phyloP scores from a whole-genome alignment of 2,113 vertebrate species.

The Haliaeetus leucogaster region DNA sequence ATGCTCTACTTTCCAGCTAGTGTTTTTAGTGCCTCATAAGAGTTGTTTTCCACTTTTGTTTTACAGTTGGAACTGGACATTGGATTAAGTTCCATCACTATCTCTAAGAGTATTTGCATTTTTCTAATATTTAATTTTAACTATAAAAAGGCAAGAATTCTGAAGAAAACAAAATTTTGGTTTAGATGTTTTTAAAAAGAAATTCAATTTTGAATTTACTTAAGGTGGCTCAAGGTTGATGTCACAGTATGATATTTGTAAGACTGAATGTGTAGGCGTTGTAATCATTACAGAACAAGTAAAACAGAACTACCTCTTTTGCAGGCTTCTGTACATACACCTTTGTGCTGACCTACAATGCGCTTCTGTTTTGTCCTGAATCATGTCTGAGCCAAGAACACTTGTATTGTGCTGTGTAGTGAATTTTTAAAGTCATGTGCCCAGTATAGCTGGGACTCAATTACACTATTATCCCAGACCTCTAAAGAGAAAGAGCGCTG shows the following conservation, averaged over 20 bases:
- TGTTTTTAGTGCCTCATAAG: neutral
- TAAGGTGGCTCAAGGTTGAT: neutral
- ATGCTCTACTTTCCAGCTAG: neutral
- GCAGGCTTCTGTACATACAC: rapidly evolving
- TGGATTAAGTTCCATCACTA: neutral
- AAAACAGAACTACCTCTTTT: neutral
- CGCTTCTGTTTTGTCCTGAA: neutral
- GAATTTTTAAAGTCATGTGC: neutral
- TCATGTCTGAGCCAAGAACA: neutral
- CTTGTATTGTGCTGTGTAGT: neutral
- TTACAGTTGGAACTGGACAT: neutral
- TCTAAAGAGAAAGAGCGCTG: neutral
- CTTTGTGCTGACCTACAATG: neutral
- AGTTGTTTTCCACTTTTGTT: neutral
- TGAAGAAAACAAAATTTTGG: neutral
- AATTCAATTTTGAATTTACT: neutral
- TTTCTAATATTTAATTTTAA: neutral
- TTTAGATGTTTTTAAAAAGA: neutral
- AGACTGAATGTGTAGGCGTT: neutral
- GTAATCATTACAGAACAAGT: neutral
- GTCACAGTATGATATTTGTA: neutral
- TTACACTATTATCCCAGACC: neutral
- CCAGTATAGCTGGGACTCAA: neutral
- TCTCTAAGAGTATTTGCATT: neutral
- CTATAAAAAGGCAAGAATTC: neutral